These are phyloP conservation scores for Lomographa bimaculata DNA, from an alignment of 2,888 invertebrate genomes.

Conservation along the genomic window DNA sequence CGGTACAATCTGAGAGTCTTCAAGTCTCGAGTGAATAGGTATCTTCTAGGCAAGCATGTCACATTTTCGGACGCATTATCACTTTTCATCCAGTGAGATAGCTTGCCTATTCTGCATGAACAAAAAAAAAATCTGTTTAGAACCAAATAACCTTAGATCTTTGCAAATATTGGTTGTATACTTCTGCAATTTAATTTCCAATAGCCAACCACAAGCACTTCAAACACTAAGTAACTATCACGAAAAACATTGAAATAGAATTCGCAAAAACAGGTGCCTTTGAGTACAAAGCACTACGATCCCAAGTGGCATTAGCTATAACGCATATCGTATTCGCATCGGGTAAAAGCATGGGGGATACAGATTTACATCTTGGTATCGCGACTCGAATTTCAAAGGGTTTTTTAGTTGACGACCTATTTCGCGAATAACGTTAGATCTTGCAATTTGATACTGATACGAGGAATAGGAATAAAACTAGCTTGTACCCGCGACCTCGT, in stretches of 20 bases:
- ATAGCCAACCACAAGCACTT: slow-evolving; percentile 6
- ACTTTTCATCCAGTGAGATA: no score
- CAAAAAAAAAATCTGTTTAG: no score
- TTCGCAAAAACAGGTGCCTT: slow-evolving; percentile 67
- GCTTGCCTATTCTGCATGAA: no score
- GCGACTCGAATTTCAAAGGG: slow-evolving; percentile 78
- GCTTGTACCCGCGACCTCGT: no score
- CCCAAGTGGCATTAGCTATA: slow-evolving; percentile 79
- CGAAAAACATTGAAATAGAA: slow-evolving; percentile 29
- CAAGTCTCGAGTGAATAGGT: no score
- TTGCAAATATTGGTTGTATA: no score
- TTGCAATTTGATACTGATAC: not conserved
- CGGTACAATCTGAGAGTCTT: no score
- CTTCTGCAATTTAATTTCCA: no score
- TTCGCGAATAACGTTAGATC: slow-evolving; percentile 38
- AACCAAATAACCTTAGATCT: no score
- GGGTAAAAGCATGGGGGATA: slow-evolving; percentile 78
- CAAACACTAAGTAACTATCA: slow-evolving; percentile 20
- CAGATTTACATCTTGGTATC: slow-evolving; percentile 69
- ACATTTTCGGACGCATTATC: no score
- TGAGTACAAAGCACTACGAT: slow-evolving; percentile 78
- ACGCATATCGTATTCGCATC: slow-evolving; percentile 78
- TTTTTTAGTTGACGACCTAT: slow-evolving; percentile 58
- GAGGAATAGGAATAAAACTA: no score
- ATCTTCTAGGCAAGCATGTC: no score